A percentile compares a stretch with the other conserved stretches of the same genome.
phyloP scores from a whole-genome alignment of 2,888 invertebrate genomes.

The Lochmaea capreae region DNA sequence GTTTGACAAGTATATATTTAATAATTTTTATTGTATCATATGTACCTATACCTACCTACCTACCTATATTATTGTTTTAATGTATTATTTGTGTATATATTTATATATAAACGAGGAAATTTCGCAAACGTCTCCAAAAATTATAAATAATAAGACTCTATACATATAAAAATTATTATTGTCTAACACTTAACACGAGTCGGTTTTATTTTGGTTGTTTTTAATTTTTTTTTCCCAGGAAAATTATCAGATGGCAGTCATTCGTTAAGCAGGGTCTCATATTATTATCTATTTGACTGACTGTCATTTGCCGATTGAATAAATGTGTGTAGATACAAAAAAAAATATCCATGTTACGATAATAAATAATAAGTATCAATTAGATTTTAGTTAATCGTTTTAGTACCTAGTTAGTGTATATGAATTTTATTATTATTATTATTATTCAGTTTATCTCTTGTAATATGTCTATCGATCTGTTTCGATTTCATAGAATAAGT shows the following conservation, averaged over 20 bases:
- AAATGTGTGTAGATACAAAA: conserved; percentile 58
- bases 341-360: conserved; percentile 52
- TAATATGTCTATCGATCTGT: too few relatives aligned
- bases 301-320: conserved; percentile 60
- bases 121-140: not conserved
- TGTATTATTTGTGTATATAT: conserved; percentile 35
- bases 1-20: conserved; percentile 43
- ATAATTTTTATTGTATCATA: conserved; percentile 38
- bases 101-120: not conserved
- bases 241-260: conserved; percentile 62
- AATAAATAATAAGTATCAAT: conserved; percentile 51
- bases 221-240: conserved; percentile 14
- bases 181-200: not conserved
- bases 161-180: not conserved
- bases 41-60: conserved; percentile 22
- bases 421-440: conserved; percentile 56
- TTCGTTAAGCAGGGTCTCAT: conserved; percentile 66
- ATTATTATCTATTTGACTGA: conserved; percentile 64
- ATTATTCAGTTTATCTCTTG: conserved; percentile 55
- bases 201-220: conserved; percentile 41
- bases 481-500: too few relatives aligned
- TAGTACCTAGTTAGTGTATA: conserved; percentile 58
- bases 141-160: not conserved
- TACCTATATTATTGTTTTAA: conserved; percentile 22
- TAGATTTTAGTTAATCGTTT: conserved; percentile 54